Evolutionary conservation across 1,140 invertebrate species (phyloP), one percentile per base, ranked within the genome.

Genomic region (Euura saliciscinereae): DNA sequence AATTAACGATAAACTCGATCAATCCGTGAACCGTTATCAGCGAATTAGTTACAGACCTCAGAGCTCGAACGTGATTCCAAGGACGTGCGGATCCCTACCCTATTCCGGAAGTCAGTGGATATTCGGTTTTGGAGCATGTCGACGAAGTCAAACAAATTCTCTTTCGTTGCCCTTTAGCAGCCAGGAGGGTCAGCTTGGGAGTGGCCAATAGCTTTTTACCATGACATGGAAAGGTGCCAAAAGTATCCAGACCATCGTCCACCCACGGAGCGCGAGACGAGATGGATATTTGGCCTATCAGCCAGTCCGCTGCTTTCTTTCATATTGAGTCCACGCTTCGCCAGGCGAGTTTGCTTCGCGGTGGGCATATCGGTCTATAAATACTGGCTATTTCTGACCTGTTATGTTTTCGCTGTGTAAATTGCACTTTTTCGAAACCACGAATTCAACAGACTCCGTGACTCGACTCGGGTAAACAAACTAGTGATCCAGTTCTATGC

Each of bases 161-260:
- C 28, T 28, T 28, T 28, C 28, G 28, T 28, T 28, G 28, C 28
- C 28, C 28, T 28, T 28, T 28, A 28, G 28, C 0, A 28, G 28
- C 51, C 13, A 59, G 13, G 13, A 59, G 13, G 51, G 51, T 59
- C 10, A 4, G 51, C 8, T n/a, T n/a, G 6, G 51, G 51, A 59
- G 51, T 59, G 51, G 51, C 51, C 13, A 59, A 59, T 59, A 59
- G 51, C 51, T 59, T 59, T n/a, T 59, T 8, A n/a, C 51, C 51
- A 28, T 28, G 28, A 28, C 28, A 59, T 59, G 51, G 51, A 59
- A 59, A n/a, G 8, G 13, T 59, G 51, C 51, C 51, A 59, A 59
- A 11, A 59, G 13, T 59, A 59, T 59, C 5, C 51, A n/a, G 13
- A 59, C 3, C 10, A 59, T 59, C 51, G 51, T n/a, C 51, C 51